Evolutionary conservation across 2,888 invertebrate species (phyloP).

Genomic region (Escarpia spicata): DNA sequence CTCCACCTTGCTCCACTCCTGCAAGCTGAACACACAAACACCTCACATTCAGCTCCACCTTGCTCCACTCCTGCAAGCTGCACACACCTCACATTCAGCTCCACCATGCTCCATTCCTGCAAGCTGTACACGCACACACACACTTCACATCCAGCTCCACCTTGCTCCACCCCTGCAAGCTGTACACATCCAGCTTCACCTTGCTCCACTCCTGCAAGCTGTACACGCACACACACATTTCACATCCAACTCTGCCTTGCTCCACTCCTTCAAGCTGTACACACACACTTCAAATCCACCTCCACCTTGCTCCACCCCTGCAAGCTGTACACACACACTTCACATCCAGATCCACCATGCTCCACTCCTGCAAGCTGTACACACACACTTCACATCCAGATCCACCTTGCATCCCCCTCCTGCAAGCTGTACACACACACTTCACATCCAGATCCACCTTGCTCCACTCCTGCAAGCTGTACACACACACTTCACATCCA

Average conservation of each 20-base stretch:
- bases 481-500: constrained; percentile 6
- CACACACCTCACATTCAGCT: neutral
- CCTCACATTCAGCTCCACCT: too few species aligned
- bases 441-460: too few species aligned
- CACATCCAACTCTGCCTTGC: constrained; percentile 20
- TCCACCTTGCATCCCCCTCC: neutral
- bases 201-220: neutral
- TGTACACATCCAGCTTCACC: too few species aligned
- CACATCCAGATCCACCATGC: neutral
- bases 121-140: constrained; percentile 25
- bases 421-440: too few species aligned
- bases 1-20: neutral
- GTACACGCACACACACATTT: too few species aligned
- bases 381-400: neutral
- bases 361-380: neutral
- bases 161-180: constrained; percentile 28
- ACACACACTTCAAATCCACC: neutral
- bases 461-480: neutral
- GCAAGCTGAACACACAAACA: neutral
- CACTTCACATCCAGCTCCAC: constrained; percentile 27
- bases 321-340: constrained; percentile 28
- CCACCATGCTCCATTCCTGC: constrained; percentile 30
- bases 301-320: constrained; percentile 34
- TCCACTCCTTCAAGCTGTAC: constrained; percentile 34
- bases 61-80: neutral